A percentile compares a stretch with the other conserved stretches of the same genome.
phyloP scores from a whole-genome alignment of 2,888 invertebrate species.

The Gortyna flavago region DNA sequence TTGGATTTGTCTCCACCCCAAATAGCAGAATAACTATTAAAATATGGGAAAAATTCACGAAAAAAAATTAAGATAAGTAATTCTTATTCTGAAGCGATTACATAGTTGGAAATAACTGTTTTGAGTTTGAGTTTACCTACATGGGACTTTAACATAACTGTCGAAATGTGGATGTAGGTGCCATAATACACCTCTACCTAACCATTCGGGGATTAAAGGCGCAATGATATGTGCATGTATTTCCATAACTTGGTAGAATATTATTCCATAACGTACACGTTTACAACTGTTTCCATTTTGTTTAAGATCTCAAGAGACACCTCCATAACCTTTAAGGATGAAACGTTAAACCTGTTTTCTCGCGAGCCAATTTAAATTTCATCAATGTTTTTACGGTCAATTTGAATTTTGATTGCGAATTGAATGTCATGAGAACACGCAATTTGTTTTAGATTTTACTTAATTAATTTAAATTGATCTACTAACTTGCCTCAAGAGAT shows the following conservation, averaged over 20 bases:
- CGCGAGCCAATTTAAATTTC: not conserved
- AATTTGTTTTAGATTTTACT: not conserved
- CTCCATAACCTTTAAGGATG: not conserved
- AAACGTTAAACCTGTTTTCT: not conserved
- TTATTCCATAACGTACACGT: not conserved
- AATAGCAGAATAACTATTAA: too few relatives aligned
- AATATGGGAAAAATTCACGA: too few relatives aligned
- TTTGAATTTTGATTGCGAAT: conserved; percentile 3
- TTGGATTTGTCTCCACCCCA: too few relatives aligned
- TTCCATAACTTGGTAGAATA: not conserved
- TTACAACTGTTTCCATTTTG: not conserved
- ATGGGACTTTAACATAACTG: not conserved
- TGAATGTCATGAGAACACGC: not conserved
- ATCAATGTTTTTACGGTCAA: not conserved
- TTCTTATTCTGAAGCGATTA: too few relatives aligned
- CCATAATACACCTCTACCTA: not conserved
- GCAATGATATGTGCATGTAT: not conserved
- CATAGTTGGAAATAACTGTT: too few relatives aligned
- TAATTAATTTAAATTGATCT: not conserved
- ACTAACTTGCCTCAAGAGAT: not conserved
- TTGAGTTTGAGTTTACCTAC: too few relatives aligned
- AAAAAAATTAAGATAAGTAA: too few relatives aligned
- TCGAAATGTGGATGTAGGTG: not conserved
- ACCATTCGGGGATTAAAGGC: not conserved
- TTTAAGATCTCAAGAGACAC: not conserved